A percentile compares a stretch with the other conserved stretches of the same genome.
phyloP scores from a whole-genome alignment of 2,797 vertebrate genomes.

The Erithacus rubecula region DNA sequence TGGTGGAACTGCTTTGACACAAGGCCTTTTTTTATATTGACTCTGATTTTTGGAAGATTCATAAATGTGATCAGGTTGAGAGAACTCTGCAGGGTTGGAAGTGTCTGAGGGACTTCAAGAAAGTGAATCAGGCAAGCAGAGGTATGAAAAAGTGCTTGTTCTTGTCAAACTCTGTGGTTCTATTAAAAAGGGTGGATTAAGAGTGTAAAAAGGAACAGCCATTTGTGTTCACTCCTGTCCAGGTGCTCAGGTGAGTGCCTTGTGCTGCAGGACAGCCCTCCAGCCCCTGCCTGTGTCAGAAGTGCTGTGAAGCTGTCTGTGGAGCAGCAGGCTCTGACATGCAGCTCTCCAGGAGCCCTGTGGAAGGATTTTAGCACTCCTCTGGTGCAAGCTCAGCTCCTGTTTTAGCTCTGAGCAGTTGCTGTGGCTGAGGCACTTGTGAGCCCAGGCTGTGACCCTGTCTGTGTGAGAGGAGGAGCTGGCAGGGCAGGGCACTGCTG shows the following conservation, averaged over 20 bases:
- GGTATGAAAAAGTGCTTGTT: background rate
- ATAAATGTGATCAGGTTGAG: background rate
- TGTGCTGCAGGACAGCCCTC: background rate
- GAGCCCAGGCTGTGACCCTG: background rate
- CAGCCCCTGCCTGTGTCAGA: background rate
- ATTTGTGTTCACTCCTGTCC: rapidly evolving
- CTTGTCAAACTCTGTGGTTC: background rate
- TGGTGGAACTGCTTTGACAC: background rate
- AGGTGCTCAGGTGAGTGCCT: rapidly evolving
- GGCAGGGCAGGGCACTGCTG: background rate
- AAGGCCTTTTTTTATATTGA: background rate
- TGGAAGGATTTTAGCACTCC: background rate
- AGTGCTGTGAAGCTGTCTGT: rapidly evolving
- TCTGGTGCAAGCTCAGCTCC: background rate
- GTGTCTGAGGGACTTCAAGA: background rate
- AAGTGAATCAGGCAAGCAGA: background rate
- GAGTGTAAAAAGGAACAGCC: background rate
- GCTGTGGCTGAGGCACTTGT: background rate
- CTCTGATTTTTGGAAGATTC: background rate
- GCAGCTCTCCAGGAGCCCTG: background rate
- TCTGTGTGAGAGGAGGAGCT: background rate
- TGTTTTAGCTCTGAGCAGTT: background rate
- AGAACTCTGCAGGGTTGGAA: background rate
- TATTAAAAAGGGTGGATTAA: background rate
- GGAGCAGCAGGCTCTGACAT: background rate